These are phyloP conservation scores for Alfaro cultratus DNA, from an alignment of 2,797 vertebrate species.

Conservation along the genomic window DNA sequence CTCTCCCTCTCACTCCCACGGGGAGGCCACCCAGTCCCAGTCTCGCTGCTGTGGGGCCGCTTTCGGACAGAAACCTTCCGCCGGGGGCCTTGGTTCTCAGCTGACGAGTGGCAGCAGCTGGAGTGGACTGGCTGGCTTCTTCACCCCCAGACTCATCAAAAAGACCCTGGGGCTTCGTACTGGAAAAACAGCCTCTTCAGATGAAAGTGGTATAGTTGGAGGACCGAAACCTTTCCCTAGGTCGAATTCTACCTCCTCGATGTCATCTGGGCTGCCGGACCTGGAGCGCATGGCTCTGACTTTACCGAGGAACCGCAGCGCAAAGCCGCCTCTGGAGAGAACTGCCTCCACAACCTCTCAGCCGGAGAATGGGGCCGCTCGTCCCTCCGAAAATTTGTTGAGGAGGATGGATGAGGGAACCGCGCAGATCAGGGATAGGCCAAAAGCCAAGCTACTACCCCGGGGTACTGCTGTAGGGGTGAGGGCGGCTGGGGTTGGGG, in stretches of 20 bases:
- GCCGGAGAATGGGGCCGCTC: constrained; percentile 87
- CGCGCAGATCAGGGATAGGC: constrained; percentile 90
- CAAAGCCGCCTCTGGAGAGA: constrained; percentile 92
- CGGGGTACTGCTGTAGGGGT: constrained; percentile 75
- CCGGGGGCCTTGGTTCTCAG: constrained; percentile 78
- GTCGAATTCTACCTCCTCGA: constrained; percentile 98
- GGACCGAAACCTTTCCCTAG: constrained; percentile 88
- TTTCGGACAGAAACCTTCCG: constrained; percentile 90
- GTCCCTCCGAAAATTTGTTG: constrained; percentile 82
- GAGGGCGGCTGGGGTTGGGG: constrained; percentile 80
- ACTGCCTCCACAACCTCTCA: constrained; percentile 91
- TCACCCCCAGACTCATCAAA: constrained; percentile 98
- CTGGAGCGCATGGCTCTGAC: constrained; percentile 96
- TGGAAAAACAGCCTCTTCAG: constrained; percentile 87
- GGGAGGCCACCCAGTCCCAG: constrained; percentile 86
- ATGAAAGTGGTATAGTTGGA: constrained; percentile 80
- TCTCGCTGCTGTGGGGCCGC: constrained; percentile 92
- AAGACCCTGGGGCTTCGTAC: constrained; percentile 95
- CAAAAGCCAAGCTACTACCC: constrained; percentile 95
- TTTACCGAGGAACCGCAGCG: constrained; percentile 95
- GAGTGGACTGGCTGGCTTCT: constrained; percentile 96
- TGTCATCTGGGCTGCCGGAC: constrained; percentile 96
- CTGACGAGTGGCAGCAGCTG: constrained; percentile 87
- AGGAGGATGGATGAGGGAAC: constrained; percentile 91
- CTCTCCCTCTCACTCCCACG: constrained; percentile 84